phyloP scores from a whole-genome alignment of 2,113 vertebrate species.

The Ictidomys tridecemlineatus region DNA sequence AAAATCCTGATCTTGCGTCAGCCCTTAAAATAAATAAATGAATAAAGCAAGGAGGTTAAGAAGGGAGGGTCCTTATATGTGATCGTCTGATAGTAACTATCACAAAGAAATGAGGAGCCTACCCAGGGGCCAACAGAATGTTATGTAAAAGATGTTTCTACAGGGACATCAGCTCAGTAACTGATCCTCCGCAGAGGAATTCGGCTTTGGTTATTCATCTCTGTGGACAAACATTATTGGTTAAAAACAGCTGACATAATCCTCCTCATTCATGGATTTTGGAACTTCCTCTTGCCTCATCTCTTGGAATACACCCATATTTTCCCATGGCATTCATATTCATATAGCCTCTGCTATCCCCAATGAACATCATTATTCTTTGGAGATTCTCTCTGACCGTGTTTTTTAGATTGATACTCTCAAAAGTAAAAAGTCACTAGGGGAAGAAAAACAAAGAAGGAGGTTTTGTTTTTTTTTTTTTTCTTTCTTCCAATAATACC shows the following conservation, averaged over 20 bases:
- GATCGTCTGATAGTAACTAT: not conserved
- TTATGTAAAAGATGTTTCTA: not conserved
- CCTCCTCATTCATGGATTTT: too few relatives aligned
- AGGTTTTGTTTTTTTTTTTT: too few relatives aligned
- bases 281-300: not conserved
- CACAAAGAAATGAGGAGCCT: not conserved
- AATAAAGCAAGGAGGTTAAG: not conserved
- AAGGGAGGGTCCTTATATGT: not conserved
- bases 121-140: not conserved
- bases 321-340: not conserved
- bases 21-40: not conserved
- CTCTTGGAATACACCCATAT: not conserved
- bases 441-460: not conserved
- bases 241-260: not conserved
- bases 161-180: not conserved
- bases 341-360: too few relatives aligned
- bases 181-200: not conserved
- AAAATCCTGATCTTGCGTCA: not conserved
- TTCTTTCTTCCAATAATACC: not conserved
- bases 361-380: not conserved
- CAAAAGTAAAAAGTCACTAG: not conserved
- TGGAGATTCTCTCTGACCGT: not conserved
- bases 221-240: not conserved
- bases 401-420: not conserved
- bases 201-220: not conserved